Evolutionary conservation across 2,888 invertebrate genomes (phyloP), one percentile per base, ranked within the genome.

Genomic region (Patella depressa): DNA sequence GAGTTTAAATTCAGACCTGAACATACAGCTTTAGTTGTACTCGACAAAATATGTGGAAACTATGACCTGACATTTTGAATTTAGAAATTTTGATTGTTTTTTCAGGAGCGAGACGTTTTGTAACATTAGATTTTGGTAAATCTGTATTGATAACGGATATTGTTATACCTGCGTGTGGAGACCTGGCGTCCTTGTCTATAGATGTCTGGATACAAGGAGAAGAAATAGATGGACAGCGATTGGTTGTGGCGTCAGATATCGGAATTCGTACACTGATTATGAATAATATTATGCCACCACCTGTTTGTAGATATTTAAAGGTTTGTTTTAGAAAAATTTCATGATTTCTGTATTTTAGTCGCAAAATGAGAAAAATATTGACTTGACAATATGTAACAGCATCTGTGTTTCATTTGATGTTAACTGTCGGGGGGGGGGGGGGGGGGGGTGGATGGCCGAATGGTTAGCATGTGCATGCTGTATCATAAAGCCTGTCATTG

Each of bases 121-220:
- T 97, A 78, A 96, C 96, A 15, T 93, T 98, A 57, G 98, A 98
- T 92, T 97, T 98, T 91, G 97, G 97, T 4, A 95, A 96, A 84
- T 95, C 96, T 0, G 94, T 97, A 75, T 92, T 96, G 2, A 93
- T 98, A 65, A 98, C 97, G 0, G 98, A 98, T 91, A 93, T 97
- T 85, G 88, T 93, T 15, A 90, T 93, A 29, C 93, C 93, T 34
- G 88, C 91, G 3, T 92, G 92, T 86, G 85, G 87, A 72, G 92
- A 92, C 83, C 85, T 93, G 65, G 95, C 96, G 57, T 96, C 96
- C 0, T 92, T 98, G 2, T 95, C 95, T 84, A 95, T 98, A 84
- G 97, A 98, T 91, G 95, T 96, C 77, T 98, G 98, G 98, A 94
- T 95, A 24, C 94, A 94, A 72, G 95, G 95, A 75, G 97, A 98